Base-by-base conservation (phyloP, 2,113 vertebrate species). In the Riparia riparia region DNA sequence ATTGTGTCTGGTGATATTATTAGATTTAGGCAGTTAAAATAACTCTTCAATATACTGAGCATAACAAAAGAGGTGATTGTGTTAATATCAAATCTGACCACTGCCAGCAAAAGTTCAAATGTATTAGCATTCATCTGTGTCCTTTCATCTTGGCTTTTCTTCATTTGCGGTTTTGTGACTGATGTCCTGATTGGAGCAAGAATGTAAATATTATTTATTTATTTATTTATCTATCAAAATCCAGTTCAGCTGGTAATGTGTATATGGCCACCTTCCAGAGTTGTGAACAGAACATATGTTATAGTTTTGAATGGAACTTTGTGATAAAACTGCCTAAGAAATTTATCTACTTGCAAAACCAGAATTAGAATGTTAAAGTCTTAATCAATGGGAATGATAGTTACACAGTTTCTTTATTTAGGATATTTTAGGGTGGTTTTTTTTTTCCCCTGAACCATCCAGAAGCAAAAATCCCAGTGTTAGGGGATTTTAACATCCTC, bases 11-110 rank as follows among this genome's bases (percentile, higher is more conserved):
- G n/a, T 87, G 49, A 82, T 85, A 54, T 63, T 83, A 70, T 74
- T 91, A 90, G 25, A 82, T 58, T 86, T 78, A 83, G 82, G 45
- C 57, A 94, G 64, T 88, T 88, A 92, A 96, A 97, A 96, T 78
- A 96, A 86, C 61, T 93, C 88, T 94, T 91, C 81, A 92, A 57
- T 81, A 87, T 76, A 92, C 54, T 63, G 29, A 88, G 44, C 25
- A 50, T 71, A 88, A 93, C n/a, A 88, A 86, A 96, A 82, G 70
- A 69, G 68, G 17, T 5, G 56, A 54, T 31, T 80, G 25, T 89
- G 42, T 96, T 95, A 86, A 79, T 93, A 88, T 93, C 54, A 93
- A 96, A 93, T 53, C 65, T 86, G 51, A 79, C 65, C 88, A 49
- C 32, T 70, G 54, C 44, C 77, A 89, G 61, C 34, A 50, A 80